Evolutionary conservation across 2,797 vertebrate genomes (phyloP).

Genomic region (Harpagifer antarcticus): DNA sequence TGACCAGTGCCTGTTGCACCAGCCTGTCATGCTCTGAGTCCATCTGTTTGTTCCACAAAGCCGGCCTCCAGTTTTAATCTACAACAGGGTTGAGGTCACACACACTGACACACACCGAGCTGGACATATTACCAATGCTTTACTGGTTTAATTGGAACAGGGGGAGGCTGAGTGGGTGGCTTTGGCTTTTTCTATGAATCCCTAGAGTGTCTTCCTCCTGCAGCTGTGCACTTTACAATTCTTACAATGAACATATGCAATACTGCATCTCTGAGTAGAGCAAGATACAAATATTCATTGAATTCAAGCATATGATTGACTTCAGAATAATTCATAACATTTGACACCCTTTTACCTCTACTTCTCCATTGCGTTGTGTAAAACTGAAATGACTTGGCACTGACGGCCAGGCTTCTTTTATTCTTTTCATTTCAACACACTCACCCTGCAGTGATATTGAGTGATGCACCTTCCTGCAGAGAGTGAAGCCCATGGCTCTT

Average conservation of each 20-base stretch:
- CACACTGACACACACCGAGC: conserved; percentile 19
- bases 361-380: neutral
- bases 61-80: conserved; percentile 52
- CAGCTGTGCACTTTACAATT: conserved; percentile 13
- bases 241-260: conserved; percentile 12
- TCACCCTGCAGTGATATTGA: conserved; percentile 41
- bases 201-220: conserved; percentile 23
- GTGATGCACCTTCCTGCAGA: conserved; percentile 43
- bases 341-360: neutral
- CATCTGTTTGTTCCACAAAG: conserved; percentile 55
- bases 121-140: conserved; percentile 36
- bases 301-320: conserved; percentile 6
- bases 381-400: conserved; percentile 10
- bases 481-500: conserved; percentile 25
- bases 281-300: conserved; percentile 2
- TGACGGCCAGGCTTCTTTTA: conserved; percentile 17
- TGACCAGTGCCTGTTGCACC: neutral
- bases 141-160: conserved; percentile 45
- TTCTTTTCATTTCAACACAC: conserved; percentile 18
- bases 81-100: conserved; percentile 24
- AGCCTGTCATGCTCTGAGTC: conserved; percentile 23
- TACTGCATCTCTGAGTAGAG: neutral
- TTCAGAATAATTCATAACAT: conserved; percentile 17
- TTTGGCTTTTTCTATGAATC: conserved; percentile 13
- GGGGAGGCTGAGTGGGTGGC: neutral